Conservation (phyloP, 2,888 invertebrate species). For the Griposia aprilina region DNA sequence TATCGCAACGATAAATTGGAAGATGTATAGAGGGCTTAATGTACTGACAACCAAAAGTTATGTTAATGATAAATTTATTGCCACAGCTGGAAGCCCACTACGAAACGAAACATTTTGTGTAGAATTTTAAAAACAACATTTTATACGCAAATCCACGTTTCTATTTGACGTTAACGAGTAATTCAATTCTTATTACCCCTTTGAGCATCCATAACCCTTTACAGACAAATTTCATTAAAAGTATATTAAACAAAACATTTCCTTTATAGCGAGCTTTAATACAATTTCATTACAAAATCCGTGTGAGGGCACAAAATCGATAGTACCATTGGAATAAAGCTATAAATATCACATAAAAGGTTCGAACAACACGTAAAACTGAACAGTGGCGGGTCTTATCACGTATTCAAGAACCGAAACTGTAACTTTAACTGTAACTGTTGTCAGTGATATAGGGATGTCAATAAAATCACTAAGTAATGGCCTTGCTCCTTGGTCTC, state of each 20-base stretch:
- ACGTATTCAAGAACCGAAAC: slow-evolving; percentile 71
- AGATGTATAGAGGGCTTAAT: slow-evolving; percentile 34
- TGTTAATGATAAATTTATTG: slow-evolving; percentile 44
- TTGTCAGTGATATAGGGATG: slow-evolving; percentile 53
- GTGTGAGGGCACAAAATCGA: slow-evolving; percentile 66
- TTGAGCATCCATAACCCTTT: slow-evolving; percentile 36
- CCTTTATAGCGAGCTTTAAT: slow-evolving; percentile 23
- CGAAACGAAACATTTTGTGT: slow-evolving; percentile 2
- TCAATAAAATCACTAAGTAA: slow-evolving; percentile 57
- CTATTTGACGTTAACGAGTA: slow-evolving; percentile 20
- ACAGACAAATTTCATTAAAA: slow-evolving; percentile 36
- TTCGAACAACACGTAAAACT: slow-evolving; percentile 73
- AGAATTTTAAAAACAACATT: slow-evolving; percentile 10
- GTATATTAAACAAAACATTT: slow-evolving; percentile 38
- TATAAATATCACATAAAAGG: slow-evolving; percentile 75
- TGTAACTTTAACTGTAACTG: slow-evolving; percentile 65
- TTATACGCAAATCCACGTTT: not conserved
- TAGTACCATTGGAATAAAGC: slow-evolving; percentile 70
- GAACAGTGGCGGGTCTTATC: slow-evolving; percentile 70
- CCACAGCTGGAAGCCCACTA: slow-evolving; percentile 24
- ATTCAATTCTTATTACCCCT: slow-evolving; percentile 32
- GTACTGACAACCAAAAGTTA: slow-evolving; percentile 41
- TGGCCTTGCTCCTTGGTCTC: slow-evolving; percentile 42
- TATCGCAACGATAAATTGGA: slow-evolving; percentile 38
- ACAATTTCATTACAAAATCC: slow-evolving; percentile 49